These are phyloP conservation scores for Teleogryllus occipitalis DNA, from an alignment of 1,140 invertebrate species.

Conservation along the genomic window DNA sequence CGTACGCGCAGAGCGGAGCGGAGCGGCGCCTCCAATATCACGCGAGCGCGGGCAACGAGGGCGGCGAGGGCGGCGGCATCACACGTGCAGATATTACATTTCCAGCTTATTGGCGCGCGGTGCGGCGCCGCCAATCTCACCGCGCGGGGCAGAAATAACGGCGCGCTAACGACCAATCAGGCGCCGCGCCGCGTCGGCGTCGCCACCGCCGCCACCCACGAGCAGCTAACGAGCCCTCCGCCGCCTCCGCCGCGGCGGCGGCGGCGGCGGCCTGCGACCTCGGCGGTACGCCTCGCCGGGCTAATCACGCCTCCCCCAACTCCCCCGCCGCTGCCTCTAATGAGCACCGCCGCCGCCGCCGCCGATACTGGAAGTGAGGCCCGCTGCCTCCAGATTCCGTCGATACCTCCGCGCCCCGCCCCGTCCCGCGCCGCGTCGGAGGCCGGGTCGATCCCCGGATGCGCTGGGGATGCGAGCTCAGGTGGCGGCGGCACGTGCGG, in stretches of 20 bases:
- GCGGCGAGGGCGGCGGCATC: neutral
- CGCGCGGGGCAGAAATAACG: neutral
- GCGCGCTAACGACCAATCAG: constrained; percentile 2
- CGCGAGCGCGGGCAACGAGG: neutral
- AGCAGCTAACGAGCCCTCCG: neutral
- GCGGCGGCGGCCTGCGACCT: neutral
- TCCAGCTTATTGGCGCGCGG: neutral
- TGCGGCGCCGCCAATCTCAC: neutral
- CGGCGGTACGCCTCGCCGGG: neutral
- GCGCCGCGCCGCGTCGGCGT: too few species aligned
- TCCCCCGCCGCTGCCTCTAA: neutral
- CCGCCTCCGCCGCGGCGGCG: too few species aligned
- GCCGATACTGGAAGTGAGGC: neutral
- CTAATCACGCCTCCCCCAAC: neutral
- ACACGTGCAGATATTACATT: constrained; percentile 4
- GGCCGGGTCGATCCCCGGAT: too few species aligned
- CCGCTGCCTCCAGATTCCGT: neutral
- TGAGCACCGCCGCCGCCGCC: neutral
- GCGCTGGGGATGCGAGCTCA: too few species aligned
- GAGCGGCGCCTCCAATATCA: neutral
- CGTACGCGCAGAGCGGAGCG: neutral
- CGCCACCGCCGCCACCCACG: too few species aligned
- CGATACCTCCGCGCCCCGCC: neutral
- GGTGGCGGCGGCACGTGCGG: too few species aligned
- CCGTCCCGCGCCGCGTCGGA: too few species aligned